These are phyloP conservation scores for Lindbergichthys nudifrons DNA, from an alignment of 2,797 vertebrate species.

Conservation along the genomic window DNA sequence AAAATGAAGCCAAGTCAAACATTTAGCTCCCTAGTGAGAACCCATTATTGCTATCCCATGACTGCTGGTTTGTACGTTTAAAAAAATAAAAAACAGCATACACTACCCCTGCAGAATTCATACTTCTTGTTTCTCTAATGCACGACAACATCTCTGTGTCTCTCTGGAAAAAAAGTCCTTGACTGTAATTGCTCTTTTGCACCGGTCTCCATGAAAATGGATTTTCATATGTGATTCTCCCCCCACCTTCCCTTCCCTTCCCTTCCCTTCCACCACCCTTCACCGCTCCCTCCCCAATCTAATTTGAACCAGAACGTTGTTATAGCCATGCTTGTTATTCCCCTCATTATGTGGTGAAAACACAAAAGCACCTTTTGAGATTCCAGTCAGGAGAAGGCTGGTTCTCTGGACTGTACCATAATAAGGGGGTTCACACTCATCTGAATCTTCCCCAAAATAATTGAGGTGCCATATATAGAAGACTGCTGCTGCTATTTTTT, in stretches of 20 bases:
- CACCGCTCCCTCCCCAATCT: slow-evolving; percentile 59
- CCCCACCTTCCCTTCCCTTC: slow-evolving; percentile 19
- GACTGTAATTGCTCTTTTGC: slow-evolving; percentile 82
- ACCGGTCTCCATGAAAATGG: slow-evolving; percentile 78
- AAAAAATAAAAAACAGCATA: slow-evolving; percentile 46
- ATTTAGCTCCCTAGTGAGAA: slow-evolving; percentile 45
- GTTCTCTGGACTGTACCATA: slow-evolving; percentile 62
- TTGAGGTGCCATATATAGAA: slow-evolving; percentile 34
- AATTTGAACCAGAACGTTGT: slow-evolving; percentile 80
- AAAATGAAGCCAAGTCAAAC: slow-evolving; percentile 50
- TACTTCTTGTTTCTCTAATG: slow-evolving; percentile 66
- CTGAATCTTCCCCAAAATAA: slow-evolving; percentile 64
- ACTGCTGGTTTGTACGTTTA: slow-evolving; percentile 57
- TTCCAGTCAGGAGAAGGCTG: slow-evolving; percentile 72
- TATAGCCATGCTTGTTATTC: slow-evolving; percentile 80
- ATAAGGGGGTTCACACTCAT: slow-evolving; percentile 55
- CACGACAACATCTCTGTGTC: slow-evolving; percentile 58
- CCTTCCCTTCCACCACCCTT: slow-evolving; percentile 19
- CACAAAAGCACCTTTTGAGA: slow-evolving; percentile 79
- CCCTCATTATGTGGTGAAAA: slow-evolving; percentile 80
- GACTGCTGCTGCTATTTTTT: slow-evolving; percentile 3
- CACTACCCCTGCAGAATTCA: slow-evolving; percentile 62
- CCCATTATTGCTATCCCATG: slow-evolving; percentile 42
- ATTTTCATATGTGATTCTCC: slow-evolving; percentile 80
- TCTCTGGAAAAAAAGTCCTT: slow-evolving; percentile 52